phyloP scores from a whole-genome alignment of 2,888 invertebrate genomes.

The Stomorhina lunata region DNA sequence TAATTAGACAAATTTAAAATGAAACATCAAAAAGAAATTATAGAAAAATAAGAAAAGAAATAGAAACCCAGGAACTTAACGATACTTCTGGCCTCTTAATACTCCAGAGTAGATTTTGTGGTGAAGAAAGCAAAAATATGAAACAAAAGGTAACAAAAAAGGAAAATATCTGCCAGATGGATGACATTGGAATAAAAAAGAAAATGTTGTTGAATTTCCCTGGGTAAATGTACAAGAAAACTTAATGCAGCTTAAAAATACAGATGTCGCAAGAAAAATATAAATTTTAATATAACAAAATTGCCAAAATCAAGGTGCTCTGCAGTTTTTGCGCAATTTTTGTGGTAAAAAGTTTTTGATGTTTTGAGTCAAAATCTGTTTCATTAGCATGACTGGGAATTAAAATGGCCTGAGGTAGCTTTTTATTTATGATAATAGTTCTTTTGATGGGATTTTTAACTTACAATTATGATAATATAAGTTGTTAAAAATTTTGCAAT shows the following conservation, averaged over 20 bases:
- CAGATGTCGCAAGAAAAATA: neutral
- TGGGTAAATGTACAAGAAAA: neutral
- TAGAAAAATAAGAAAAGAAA: neutral
- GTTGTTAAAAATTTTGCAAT: too few relatives aligned
- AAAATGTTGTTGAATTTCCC: neutral
- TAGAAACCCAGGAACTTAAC: neutral
- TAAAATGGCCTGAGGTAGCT: neutral
- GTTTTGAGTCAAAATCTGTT: neutral
- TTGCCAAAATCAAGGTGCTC: too few relatives aligned
- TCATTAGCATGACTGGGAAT: neutral
- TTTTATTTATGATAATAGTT: too few relatives aligned
- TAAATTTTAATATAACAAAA: neutral
- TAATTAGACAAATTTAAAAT: neutral
- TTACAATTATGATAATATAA: too few relatives aligned
- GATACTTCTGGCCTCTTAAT: neutral
- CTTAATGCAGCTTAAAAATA: neutral
- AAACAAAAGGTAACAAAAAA: neutral
- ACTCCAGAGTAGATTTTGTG: too few relatives aligned
- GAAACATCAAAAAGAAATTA: neutral
- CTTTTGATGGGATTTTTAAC: too few relatives aligned
- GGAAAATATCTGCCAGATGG: too few relatives aligned
- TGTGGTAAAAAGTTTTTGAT: neutral
- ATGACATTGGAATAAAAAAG: neutral
- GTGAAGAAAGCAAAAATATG: neutral
- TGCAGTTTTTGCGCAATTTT: neutral